A percentile compares a stretch with the other conserved stretches of the same genome.
Conservation (phyloP, 2,888 invertebrate genomes). For the Girardia tigrina region DNA sequence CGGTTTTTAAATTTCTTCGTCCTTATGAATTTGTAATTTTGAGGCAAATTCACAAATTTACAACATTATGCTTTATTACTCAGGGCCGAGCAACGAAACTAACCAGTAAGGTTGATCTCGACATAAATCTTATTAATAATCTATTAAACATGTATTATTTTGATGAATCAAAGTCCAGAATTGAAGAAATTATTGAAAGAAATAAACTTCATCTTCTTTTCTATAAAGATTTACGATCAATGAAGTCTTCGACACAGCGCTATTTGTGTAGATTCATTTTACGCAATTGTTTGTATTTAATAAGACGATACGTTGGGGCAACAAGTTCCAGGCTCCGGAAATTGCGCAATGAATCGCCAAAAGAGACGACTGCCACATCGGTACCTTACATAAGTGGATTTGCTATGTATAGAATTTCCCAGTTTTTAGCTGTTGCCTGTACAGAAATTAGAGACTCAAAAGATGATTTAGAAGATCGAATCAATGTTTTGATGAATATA, state of each 20-base stretch:
- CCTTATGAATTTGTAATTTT: not conserved
- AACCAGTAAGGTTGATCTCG: not conserved
- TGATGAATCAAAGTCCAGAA: slow-evolving; percentile 16
- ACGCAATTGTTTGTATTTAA: not conserved
- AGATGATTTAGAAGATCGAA: not conserved
- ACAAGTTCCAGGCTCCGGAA: not conserved
- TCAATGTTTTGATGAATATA: not conserved
- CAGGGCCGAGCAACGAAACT: not conserved
- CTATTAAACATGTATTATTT: not conserved
- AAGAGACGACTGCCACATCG: not conserved
- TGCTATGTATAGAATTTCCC: not conserved
- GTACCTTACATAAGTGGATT: not conserved
- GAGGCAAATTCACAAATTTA: slow-evolving; percentile 12
- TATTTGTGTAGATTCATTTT: not conserved
- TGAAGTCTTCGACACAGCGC: not conserved
- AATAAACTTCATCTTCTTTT: not conserved
- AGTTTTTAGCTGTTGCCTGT: not conserved
- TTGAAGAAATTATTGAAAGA: slow-evolving; percentile 4
- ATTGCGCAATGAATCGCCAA: slow-evolving; percentile 7
- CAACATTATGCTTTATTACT: not conserved
- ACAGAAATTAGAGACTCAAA: not conserved
- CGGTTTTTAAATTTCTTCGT: not conserved
- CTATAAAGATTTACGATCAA: slow-evolving; percentile 6
- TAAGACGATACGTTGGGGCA: not conserved
- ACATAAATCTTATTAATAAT: not conserved